Conservation (phyloP, 2,113 vertebrate species). For the Donacobius atricapilla region DNA sequence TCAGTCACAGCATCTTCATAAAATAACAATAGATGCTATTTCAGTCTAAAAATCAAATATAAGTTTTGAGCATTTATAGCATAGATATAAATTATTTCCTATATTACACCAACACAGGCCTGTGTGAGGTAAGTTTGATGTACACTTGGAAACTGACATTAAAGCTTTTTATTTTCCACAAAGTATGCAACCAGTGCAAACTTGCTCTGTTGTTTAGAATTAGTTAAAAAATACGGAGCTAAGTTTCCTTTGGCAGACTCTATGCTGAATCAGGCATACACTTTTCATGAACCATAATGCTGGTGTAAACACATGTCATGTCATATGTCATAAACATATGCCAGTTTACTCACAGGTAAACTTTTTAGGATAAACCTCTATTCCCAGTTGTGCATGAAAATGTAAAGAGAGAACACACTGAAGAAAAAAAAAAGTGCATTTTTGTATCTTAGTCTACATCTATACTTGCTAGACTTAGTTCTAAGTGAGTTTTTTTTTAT, state of each 20-base stretch:
- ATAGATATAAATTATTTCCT: background rate
- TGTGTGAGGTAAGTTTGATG: background rate
- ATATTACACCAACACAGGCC: background rate
- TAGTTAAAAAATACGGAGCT: conserved; percentile 22
- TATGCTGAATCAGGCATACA: conserved; percentile 23
- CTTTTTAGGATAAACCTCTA: conserved; percentile 44
- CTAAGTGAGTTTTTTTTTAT: background rate
- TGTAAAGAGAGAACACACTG: background rate
- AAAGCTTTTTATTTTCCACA: background rate
- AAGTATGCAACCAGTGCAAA: background rate
- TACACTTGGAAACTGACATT: background rate
- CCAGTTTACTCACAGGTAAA: conserved; percentile 63
- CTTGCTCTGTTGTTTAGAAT: background rate
- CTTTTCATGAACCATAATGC: conserved; percentile 45
- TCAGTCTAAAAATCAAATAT: background rate
- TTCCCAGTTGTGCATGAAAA: conserved; percentile 38
- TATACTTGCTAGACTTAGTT: background rate
- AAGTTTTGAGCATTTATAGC: background rate
- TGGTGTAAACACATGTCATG: conserved; percentile 29
- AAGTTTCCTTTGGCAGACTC: conserved; percentile 22
- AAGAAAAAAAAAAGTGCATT: background rate
- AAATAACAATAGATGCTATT: background rate
- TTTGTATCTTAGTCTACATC: background rate
- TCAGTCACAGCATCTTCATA: background rate
- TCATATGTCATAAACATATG: conserved; percentile 62